Evolutionary conservation across 2,888 invertebrate species (phyloP), one percentile per base, ranked within the genome.

Genomic region (Lasioglossum malachurum): DNA sequence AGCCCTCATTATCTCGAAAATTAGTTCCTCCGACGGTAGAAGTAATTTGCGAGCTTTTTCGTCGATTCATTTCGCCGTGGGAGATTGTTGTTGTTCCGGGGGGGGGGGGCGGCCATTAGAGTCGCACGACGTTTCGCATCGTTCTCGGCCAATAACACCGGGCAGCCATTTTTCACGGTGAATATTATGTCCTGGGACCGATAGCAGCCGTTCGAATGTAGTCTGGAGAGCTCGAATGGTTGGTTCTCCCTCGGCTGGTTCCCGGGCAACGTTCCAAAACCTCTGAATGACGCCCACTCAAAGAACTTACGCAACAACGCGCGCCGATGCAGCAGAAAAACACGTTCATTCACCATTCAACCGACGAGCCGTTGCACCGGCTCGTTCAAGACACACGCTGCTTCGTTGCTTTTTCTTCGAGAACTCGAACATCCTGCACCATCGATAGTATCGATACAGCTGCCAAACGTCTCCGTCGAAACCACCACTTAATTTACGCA

Each of bases 211-310:
- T 35, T 64, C 73, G 73, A 38, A 69, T 64, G 49, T 72, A 72
- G 53, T 23, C 75, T 44, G 27, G 69, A 41, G 49, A 49, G 64
- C 71, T 57, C 69, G 72, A 67, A 72, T 75, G 64, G 74, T 27
- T 35, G 27, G 19, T 67, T 19, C 67, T 71, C 38, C 10, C 44
- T 53, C 44, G n/a, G 12, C 72, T 78, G 75, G 44, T 72, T 67
- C 75, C 64, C 80, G 92, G 90, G 91, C 91, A 92, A 83, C 83
- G 89, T 84, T 91, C 91, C 91, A 92, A 64, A 92, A 74, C 69
- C 74, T 71, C 16, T 91, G 87, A 91, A 91, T 91, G 92, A 92
- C 87, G 85, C 90, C 90, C 88, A 92, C 89, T 87, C 91, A 41
- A 81, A 73, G 82, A 84, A 87, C 64, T 85, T 85, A 92, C 88